phyloP scores from a whole-genome alignment of 2,888 invertebrate genomes.

The Pristionchus japonicus region DNA sequence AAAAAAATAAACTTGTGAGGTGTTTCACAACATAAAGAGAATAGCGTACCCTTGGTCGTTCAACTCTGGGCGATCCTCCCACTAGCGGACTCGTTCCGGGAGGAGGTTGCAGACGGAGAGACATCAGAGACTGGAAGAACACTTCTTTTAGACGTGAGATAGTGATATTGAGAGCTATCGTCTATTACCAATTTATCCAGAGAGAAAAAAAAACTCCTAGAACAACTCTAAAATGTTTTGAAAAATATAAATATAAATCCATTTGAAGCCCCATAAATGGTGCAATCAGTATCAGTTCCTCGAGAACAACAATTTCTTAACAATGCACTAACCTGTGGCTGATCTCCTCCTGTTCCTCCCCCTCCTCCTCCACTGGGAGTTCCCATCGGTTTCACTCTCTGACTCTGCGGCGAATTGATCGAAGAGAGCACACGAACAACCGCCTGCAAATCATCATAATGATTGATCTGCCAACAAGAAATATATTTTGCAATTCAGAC shows the following conservation, averaged over 20 bases:
- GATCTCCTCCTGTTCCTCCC: no score
- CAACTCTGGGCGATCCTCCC: slow-evolving; percentile 3
- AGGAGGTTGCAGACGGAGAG: slow-evolving; percentile 29
- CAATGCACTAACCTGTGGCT: neutral
- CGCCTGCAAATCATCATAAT: neutral
- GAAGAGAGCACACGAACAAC: neutral
- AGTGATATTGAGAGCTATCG: neutral
- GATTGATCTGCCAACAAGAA: neutral
- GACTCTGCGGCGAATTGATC: neutral
- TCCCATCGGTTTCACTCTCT: neutral
- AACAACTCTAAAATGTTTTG: no score
- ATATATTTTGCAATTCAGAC: neutral
- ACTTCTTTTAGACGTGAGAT: neutral
- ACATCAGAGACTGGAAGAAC: slow-evolving; percentile 12
- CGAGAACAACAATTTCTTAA: neutral
- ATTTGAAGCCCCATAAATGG: no score
- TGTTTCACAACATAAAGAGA: neutral
- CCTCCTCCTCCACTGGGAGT: neutral
- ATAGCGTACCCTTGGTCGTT: neutral
- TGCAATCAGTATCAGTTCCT: neutral
- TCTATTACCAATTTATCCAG: no score
- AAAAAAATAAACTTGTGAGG: no score
- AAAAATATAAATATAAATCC: no score
- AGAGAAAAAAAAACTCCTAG: no score
- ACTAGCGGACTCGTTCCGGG: slow-evolving; percentile 7